These are phyloP conservation scores for Presbytis comata DNA, from an alignment of 2,797 vertebrate genomes.

Conservation along the genomic window DNA sequence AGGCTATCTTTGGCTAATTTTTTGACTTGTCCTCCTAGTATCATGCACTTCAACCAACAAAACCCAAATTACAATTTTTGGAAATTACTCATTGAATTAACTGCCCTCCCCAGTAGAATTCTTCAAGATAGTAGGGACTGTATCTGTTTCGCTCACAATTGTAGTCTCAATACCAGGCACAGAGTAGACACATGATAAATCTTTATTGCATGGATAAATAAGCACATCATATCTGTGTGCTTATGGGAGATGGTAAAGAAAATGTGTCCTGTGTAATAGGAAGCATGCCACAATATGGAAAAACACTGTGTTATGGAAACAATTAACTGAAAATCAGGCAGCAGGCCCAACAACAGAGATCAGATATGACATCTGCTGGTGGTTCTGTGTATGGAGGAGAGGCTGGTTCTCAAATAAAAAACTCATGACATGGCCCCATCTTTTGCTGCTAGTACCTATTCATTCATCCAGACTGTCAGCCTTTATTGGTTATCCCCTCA, in stretches of 20 bases:
- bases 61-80: neutral
- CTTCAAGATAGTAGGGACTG: neutral
- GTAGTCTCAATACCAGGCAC: neutral
- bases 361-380: constrained; percentile 58
- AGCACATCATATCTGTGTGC: neutral
- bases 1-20: neutral
- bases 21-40: neutral
- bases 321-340: neutral
- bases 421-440: too few relatives aligned
- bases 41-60: neutral
- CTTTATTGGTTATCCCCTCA: neutral
- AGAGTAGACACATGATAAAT: neutral
- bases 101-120: neutral
- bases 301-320: neutral
- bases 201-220: neutral
- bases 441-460: neutral
- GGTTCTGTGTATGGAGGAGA: neutral
- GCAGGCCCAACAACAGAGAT: neutral
- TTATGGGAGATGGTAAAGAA: neutral
- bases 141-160: neutral
- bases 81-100: neutral
- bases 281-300: neutral
- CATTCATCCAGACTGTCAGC: neutral
- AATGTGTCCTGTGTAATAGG: neutral
- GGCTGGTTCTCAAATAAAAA: neutral